Conservation (phyloP, 2,113 vertebrate species). For the Onychostoma macrolepis region DNA sequence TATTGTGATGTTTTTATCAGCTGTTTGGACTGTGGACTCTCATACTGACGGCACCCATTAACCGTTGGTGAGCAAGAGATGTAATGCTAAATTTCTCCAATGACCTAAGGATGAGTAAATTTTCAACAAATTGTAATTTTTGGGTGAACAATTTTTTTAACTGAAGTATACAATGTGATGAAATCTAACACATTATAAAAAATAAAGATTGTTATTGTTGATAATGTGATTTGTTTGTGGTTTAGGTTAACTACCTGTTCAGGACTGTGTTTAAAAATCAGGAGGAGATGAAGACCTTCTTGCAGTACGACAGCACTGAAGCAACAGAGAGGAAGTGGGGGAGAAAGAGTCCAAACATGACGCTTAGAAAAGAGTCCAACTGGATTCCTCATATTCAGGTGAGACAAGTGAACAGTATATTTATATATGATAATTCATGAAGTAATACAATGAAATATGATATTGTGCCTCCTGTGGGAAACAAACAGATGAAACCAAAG, state of each 20-base stretch:
- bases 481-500: constrained; percentile 72
- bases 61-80: not conserved
- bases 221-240: not conserved
- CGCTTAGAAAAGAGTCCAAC: constrained; percentile 75
- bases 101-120: not conserved
- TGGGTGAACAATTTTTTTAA: not conserved
- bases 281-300: constrained; percentile 75
- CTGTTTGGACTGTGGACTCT: too few species aligned
- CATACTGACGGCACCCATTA: too few species aligned
- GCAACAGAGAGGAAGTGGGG: constrained; percentile 61
- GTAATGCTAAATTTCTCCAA: not conserved
- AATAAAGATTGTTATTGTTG: not conserved
- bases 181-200: not conserved
- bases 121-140: not conserved
- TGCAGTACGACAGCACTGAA: constrained; percentile 65
- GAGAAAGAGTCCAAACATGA: constrained; percentile 56
- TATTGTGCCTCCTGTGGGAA: not conserved
- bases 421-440: not conserved
- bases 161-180: not conserved
- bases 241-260: constrained; percentile 73
- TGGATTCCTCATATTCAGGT: constrained; percentile 78
- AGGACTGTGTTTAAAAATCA: constrained; percentile 73
- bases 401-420: not conserved
- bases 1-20: too few species aligned
- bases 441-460: not conserved